Conservation (phyloP, 2,797 vertebrate species). For the Lerista edwardsae region DNA sequence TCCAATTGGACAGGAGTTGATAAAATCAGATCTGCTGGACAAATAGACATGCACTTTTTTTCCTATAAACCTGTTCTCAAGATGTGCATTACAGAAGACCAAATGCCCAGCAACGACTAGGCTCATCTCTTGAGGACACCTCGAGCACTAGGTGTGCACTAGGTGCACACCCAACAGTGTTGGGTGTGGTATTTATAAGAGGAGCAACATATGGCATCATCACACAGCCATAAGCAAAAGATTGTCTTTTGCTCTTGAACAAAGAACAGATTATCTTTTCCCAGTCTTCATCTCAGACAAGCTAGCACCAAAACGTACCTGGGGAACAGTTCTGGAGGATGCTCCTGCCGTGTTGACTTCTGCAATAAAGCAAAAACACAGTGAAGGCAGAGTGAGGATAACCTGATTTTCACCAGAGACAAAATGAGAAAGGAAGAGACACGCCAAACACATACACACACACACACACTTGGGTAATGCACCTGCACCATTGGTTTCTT, state of each 20-base stretch:
- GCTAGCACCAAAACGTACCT: conserved; percentile 75
- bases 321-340: conserved; percentile 88
- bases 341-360: conserved; percentile 73
- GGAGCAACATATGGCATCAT: background rate
- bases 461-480: background rate
- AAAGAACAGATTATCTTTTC: background rate
- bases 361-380: conserved; percentile 58
- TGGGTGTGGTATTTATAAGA: background rate
- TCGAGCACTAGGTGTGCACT: background rate
- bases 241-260: background rate
- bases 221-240: background rate
- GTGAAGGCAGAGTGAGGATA: background rate
- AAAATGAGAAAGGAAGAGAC: conserved; percentile 18
- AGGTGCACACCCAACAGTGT: no score
- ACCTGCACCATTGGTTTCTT: conserved; percentile 15
- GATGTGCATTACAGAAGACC: background rate
- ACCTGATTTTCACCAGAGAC: background rate
- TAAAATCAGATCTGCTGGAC: background rate
- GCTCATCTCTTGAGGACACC: background rate
- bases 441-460: conserved; percentile 9
- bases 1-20: background rate
- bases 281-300: background rate
- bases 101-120: background rate
- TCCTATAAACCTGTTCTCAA: background rate
- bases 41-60: background rate